A percentile compares a stretch with the other conserved stretches of the same genome.
These are phyloP conservation scores for Istiophorus platypterus DNA, from an alignment of 2,113 vertebrate genomes.

Conservation along the genomic window DNA sequence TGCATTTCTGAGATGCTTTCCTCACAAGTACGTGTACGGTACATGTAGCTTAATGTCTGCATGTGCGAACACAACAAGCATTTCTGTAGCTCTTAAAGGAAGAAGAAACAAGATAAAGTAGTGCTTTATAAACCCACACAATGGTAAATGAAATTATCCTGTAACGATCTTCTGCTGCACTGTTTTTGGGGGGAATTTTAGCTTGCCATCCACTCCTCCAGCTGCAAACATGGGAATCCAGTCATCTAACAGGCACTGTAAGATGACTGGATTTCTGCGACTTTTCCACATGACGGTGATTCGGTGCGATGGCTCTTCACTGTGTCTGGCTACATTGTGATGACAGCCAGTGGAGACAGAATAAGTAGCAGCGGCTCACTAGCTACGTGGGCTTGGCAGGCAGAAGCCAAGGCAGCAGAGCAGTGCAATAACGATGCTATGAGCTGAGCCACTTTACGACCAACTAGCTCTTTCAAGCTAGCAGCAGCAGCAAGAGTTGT, in stretches of 20 bases:
- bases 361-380: constrained; percentile 66
- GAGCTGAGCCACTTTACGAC: constrained; percentile 37
- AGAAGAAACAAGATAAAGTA: constrained; percentile 14
- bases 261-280: too few relatives aligned
- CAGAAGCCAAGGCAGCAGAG: constrained; percentile 52
- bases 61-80: neutral
- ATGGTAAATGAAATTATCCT: neutral
- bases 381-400: constrained; percentile 53
- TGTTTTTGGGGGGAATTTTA: constrained; percentile 13
- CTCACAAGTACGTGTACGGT: constrained; percentile 5
- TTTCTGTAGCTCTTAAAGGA: constrained; percentile 3
- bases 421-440: constrained; percentile 45
- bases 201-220: constrained; percentile 3
- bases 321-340: constrained; percentile 48
- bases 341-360: constrained; percentile 70
- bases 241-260: constrained; percentile 32
- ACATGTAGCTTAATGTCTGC: constrained; percentile 12
- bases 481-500: constrained; percentile 44
- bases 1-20: constrained; percentile 30
- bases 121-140: constrained; percentile 1
- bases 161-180: constrained; percentile 6
- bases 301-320: constrained; percentile 64
- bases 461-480: constrained; percentile 45
- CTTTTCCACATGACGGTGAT: constrained; percentile 65
- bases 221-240: constrained; percentile 33